These are phyloP conservation scores for Pluvianellus socialis DNA, from an alignment of 2,113 vertebrate genomes.

Conservation along the genomic window DNA sequence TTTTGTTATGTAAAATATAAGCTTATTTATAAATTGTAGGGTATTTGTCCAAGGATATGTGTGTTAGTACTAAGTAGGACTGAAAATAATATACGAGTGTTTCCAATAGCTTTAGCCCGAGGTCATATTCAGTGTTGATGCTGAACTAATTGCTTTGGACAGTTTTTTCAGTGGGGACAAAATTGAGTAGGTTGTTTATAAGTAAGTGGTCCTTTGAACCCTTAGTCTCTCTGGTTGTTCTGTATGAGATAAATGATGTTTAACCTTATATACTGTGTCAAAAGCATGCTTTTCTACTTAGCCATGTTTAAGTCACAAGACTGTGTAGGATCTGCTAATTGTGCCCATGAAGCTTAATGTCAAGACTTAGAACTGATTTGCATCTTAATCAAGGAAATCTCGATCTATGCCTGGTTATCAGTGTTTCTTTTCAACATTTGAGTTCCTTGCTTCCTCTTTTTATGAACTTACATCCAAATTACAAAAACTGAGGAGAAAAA, in stretches of 20 bases:
- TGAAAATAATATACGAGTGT: background rate
- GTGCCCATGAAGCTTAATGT: background rate
- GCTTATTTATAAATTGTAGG: background rate
- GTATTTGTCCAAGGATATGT: background rate
- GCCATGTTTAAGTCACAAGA: background rate
- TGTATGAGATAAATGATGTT: conserved; percentile 2
- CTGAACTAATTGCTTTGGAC: conserved; percentile 44
- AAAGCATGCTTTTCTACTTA: conserved; percentile 35
- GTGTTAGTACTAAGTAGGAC: background rate
- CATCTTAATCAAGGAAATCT: background rate
- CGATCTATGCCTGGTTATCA: background rate
- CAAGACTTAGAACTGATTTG: background rate
- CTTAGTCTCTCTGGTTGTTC: background rate
- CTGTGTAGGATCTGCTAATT: background rate
- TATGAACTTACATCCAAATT: background rate
- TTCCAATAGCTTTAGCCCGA: conserved; percentile 26
- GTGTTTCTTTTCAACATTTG: background rate
- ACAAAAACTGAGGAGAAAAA: background rate
- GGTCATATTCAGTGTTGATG: background rate
- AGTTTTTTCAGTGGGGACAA: conserved; percentile 36
- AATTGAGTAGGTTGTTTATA: conserved; percentile 40
- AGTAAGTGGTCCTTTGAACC: conserved; percentile 47
- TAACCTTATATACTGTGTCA: conserved; percentile 6
- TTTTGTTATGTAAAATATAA: background rate
- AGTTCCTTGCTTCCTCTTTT: background rate